phyloP scores from a whole-genome alignment of 2,113 vertebrate species.

The Tupaia chinensis region DNA sequence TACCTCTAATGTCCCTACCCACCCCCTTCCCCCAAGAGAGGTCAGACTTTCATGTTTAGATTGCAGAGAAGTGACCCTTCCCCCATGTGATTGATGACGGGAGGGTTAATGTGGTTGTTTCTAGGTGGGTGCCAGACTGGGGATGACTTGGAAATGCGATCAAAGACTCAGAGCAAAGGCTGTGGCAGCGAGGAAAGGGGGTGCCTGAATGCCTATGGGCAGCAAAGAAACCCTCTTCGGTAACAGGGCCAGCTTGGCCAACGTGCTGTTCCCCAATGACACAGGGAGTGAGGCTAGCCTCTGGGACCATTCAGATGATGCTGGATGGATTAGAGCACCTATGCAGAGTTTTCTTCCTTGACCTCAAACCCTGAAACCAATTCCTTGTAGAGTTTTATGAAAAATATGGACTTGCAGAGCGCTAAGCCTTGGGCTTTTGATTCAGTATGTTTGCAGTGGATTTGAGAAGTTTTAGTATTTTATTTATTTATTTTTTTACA shows the following conservation, averaged over 20 bases:
- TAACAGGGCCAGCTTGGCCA: not conserved
- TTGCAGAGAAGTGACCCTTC: slow-evolving; percentile 67
- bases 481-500: no score
- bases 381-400: not conserved
- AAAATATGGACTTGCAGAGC: not conserved
- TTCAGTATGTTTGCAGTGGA: not conserved
- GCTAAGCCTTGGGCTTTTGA: not conserved
- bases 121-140: slow-evolving; percentile 51
- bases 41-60: slow-evolving; percentile 64
- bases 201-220: not conserved
- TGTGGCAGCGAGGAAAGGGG: not conserved
- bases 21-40: slow-evolving; percentile 3
- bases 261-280: not conserved
- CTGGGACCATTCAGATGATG: not conserved
- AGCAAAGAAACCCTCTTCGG: not conserved
- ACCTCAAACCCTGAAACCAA: not conserved
- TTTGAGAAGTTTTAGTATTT: no score
- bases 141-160: slow-evolving; percentile 38
- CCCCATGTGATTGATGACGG: slow-evolving; percentile 62
- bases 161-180: slow-evolving; percentile 1
- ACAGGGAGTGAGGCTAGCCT: not conserved
- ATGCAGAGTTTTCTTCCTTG: not conserved
- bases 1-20: not conserved
- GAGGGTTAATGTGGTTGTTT: not conserved
- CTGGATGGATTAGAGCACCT: fast-evolving